A percentile compares a stretch with the other conserved stretches of the same genome.
These are phyloP conservation scores for Tapirus indicus DNA, from an alignment of 2,797 vertebrate genomes.

Conservation along the genomic window DNA sequence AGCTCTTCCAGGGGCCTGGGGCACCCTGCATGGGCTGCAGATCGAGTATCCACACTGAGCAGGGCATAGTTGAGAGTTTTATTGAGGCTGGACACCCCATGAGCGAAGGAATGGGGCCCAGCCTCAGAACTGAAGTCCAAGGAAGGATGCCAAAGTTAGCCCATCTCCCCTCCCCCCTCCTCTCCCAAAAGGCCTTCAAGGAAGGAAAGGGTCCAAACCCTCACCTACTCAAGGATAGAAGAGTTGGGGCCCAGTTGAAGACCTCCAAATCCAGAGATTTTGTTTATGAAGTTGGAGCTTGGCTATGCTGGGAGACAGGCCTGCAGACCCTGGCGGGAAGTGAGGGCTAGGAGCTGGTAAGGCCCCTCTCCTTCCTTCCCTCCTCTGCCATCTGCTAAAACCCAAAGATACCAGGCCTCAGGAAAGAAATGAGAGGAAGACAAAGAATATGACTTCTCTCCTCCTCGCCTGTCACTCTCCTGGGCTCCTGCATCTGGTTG, in stretches of 20 bases:
- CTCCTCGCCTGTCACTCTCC: not conserved
- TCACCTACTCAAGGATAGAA: not conserved
- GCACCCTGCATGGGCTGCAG: accelerated
- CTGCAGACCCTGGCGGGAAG: not conserved
- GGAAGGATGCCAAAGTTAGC: not conserved
- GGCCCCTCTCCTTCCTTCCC: not conserved
- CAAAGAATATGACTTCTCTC: not conserved
- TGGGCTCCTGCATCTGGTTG: not conserved
- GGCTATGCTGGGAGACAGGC: not conserved
- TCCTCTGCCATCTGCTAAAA: not conserved
- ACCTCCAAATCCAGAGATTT: not conserved
- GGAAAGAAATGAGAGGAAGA: not conserved
- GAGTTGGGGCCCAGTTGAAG: not conserved
- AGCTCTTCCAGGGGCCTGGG: not conserved
- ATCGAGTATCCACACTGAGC: not conserved
- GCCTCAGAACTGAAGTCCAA: not conserved
- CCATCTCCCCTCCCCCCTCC: not conserved
- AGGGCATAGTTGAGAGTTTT: not conserved
- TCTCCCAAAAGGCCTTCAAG: not conserved
- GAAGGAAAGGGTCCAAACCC: not conserved
- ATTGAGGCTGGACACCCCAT: not conserved
- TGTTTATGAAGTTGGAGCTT: not conserved
- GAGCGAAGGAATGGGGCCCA: not conserved
- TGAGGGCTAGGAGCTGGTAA: not conserved
- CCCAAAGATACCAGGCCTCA: not conserved